phyloP scores from a whole-genome alignment of 2,113 vertebrate genomes.

The Peromyscus maniculatus region DNA sequence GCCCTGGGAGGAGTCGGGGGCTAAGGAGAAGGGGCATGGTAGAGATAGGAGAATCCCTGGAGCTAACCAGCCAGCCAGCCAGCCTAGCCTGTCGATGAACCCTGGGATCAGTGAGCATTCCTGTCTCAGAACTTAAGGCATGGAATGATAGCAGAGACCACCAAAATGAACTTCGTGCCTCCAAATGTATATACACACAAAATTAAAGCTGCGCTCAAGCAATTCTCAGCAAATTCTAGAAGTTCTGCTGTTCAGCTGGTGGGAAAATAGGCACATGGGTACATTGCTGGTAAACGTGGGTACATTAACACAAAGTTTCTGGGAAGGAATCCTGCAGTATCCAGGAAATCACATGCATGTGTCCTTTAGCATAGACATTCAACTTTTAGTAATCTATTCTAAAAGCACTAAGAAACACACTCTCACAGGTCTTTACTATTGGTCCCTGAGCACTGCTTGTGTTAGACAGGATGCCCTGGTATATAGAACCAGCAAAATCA shows the following conservation, averaged over 20 bases:
- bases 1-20: not conserved
- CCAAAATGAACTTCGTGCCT: not conserved
- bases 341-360: not conserved
- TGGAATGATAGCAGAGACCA: not conserved
- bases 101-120: not conserved
- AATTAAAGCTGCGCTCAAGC: not conserved
- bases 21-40: not conserved
- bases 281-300: not conserved
- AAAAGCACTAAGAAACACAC: conserved; percentile 22
- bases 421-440: conserved; percentile 4
- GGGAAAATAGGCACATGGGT: not conserved
- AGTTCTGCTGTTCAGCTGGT: not conserved
- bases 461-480: not conserved
- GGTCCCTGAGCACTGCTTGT: conserved; percentile 17
- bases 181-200: not conserved
- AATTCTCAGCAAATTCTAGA: conserved; percentile 19
- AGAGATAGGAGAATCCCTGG: not conserved
- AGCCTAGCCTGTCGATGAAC: not conserved
- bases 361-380: not conserved
- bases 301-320: not conserved
- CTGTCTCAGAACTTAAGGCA: not conserved
- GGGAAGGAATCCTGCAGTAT: not conserved
- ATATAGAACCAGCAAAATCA: not conserved
- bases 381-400: conserved; percentile 34
- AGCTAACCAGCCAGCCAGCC: not conserved